Conservation (phyloP, 2,888 invertebrate species). For the Biston betularia region DNA sequence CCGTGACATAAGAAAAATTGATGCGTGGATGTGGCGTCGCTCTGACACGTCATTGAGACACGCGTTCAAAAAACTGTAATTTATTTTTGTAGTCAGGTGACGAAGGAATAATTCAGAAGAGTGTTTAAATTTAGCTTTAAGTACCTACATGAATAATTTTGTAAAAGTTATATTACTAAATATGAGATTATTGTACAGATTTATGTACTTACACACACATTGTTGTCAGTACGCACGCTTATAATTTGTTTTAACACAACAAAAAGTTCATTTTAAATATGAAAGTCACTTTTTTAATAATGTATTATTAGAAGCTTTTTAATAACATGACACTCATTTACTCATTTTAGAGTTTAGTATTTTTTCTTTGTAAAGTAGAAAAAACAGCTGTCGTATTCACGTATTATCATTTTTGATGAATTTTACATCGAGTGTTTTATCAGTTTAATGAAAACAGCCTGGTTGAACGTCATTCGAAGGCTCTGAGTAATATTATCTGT, state of each 20-base stretch:
- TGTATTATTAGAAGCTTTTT: constrained; percentile 2
- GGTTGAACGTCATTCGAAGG: constrained; percentile 2
- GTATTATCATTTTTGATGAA: constrained; percentile 13
- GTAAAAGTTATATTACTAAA: too few species aligned
- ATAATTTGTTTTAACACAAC: not conserved
- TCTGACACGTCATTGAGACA: not conserved
- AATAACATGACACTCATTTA: not conserved
- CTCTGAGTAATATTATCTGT: constrained; percentile 6
- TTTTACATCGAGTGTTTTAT: constrained; percentile 49
- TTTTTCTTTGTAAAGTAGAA: constrained; percentile 3
- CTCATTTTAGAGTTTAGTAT: constrained; percentile 3
- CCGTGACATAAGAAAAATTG: constrained; percentile 43
- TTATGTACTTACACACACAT: too few species aligned
- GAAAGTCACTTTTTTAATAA: not conserved
- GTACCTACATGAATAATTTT: too few species aligned
- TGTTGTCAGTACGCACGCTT: too few species aligned
- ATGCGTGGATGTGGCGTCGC: constrained; percentile 43
- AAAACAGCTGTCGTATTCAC: constrained; percentile 14
- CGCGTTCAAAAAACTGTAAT: not conserved
- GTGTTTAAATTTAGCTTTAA: too few species aligned
- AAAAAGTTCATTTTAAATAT: not conserved
- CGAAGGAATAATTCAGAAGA: not conserved
- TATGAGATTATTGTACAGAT: too few species aligned
- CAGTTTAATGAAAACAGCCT: constrained; percentile 51
- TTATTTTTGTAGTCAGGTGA: not conserved